Base-by-base conservation (phyloP, 2,888 invertebrate species). In the Scaptomyza polygonia region DNA sequence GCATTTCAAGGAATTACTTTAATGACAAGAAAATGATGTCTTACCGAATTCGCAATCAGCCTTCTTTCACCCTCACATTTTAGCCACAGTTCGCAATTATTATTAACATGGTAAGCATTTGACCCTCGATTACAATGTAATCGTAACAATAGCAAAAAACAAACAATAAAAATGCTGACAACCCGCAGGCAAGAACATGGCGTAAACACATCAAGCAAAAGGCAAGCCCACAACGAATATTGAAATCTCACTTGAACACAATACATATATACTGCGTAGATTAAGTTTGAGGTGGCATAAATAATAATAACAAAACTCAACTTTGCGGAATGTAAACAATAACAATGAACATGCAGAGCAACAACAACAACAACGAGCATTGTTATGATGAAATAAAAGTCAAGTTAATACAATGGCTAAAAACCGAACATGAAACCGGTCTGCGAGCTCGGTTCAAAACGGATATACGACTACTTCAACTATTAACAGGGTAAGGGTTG, bases 331-430 rank as follows among this genome's bases (percentile, higher is more conserved):
- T 80, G 78, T 85, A 75, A 77, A 86, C 85, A 86, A 72, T 84
- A 80, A 79, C 84, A 82, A 77, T 71, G 77, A 68, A 82, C 75
- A 56, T 67, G 51, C 55, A 32, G 18, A 67, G 27, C 62, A 55
- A 39, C 44, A 44, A 21, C 21, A 21, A 21, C 21, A 21, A 3
- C 21, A n/a, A n/a, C n/a, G 25, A 25, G 25, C 5, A 25, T 25
- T 5, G 25, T 62, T 67, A 73, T 87, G 75, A 87, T 86, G 78
- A 84, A 83, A 83, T 83, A 81, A 87, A 83, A 84, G 83, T 72
- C 87, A 85, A 87, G 77, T 83, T 78, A 79, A 76, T 81, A 87
- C 83, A 85, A 85, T 78, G 63, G 71, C 85, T 75, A 64, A 72
- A 72, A 68, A 63, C 85, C 72, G 71, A 81, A 85, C 79, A n/a